Evolutionary conservation across 1,140 invertebrate species (phyloP).

Genomic region (Caerostris extrusa): DNA sequence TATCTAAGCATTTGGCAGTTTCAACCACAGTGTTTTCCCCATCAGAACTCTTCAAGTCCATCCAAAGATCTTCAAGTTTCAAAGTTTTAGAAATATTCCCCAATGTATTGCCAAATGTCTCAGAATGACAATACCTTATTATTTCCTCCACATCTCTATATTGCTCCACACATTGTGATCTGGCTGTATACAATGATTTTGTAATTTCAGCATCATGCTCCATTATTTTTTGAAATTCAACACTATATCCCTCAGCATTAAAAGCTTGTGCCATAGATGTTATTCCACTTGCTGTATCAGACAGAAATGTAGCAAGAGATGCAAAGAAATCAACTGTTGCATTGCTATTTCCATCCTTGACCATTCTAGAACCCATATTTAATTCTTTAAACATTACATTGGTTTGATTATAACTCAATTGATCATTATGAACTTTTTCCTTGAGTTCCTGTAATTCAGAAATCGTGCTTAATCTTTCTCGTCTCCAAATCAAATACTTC

Average conservation of each 20-base stretch:
- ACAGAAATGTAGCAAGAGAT: conserved; percentile 24
- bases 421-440: conserved; percentile 19
- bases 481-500: conserved; percentile 3
- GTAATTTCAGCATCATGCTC: conserved; percentile 59
- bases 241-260: conserved; percentile 16
- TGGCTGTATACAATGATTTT: conserved; percentile 21
- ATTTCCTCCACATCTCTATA: conserved; percentile 60
- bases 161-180: conserved; percentile 40
- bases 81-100: conserved; percentile 18
- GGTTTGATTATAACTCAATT: not conserved
- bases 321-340: conserved; percentile 40
- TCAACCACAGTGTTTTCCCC: not conserved
- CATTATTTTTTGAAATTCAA: conserved; percentile 56
- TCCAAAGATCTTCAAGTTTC: conserved; percentile 15
- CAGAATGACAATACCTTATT: conserved; percentile 24
- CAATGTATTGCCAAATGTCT: conserved; percentile 19
- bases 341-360: not conserved
- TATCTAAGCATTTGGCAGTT: not conserved
- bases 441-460: conserved; percentile 5
- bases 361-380: not conserved
- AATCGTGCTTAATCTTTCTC: not conserved
- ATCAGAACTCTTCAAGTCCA: not conserved
- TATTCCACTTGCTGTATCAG: conserved; percentile 43
- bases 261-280: conserved; percentile 38
- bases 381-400: conserved; percentile 38